Base-by-base conservation (phyloP, 2,888 invertebrate genomes). In the Nomada goodeniana region DNA sequence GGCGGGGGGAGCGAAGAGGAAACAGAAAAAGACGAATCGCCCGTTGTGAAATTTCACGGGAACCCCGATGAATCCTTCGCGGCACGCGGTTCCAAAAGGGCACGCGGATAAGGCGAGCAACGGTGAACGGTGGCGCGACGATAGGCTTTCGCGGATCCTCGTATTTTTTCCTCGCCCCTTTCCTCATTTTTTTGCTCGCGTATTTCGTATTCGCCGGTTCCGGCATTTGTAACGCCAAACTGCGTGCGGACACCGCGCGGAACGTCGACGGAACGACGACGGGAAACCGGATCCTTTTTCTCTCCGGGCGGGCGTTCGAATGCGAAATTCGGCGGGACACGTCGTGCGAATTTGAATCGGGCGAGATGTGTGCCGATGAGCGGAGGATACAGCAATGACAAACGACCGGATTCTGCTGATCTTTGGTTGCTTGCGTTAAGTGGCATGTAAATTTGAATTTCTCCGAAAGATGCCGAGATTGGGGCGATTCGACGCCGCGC, bases 41-140 rank as follows among this genome's bases (percentile, higher is more conserved):
- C 26, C 57, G 80, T 67, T 67, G 79, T 52, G 78, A 80, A 78
- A 80, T 78, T 80, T 80, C 67, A 67, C 78, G 71, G 79, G 63
- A 44, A 72, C 78, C 78, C 63, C 52, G 80, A 79, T 72, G 80
- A 72, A 78, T 72, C 78, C 72, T 42, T 44, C 61, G 53, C 67
- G 71, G 71, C 80, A 68, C 71, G 78, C 67, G 44, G 78, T 44
- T 67, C 29, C 61, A 57, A 78, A 80, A 82, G 69, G 76, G 71
- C 26, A 75, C 74, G 69, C 26, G 75, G 76, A 82, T 75, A 67
- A 76, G 67, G 68, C 71, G 61, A 11, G 55, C 57, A 57, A 18
- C 55, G 50, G 61, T 80, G 80, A 71, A 80, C 44, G 63, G 61
- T 47, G 57, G 26, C 9, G 57, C 47, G 15, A 15, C 67, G 77